Evolutionary conservation across 2,113 vertebrate genomes (phyloP).

Genomic region (Terrapene triunguis): DNA sequence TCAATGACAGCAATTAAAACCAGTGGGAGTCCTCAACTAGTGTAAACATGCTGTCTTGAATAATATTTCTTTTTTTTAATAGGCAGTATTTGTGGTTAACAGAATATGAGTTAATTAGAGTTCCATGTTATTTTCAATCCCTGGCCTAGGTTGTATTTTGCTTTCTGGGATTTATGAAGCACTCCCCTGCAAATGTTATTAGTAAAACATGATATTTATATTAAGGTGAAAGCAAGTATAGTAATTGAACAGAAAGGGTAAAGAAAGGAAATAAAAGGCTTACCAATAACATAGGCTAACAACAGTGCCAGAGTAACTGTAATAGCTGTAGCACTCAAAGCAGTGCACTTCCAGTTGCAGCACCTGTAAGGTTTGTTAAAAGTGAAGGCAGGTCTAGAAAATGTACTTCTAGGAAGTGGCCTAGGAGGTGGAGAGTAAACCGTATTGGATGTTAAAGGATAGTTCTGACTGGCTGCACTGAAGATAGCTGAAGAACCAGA

Average conservation of each 20-base stretch:
- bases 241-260: slow-evolving; percentile 34
- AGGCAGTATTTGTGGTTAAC: slow-evolving; percentile 55
- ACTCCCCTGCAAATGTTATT: neutral
- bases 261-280: slow-evolving; percentile 72
- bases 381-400: slow-evolving; percentile 95
- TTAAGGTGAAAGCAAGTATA: slow-evolving; percentile 1
- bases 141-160: slow-evolving; percentile 34
- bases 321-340: slow-evolving; percentile 93
- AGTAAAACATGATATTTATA: neutral
- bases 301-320: slow-evolving; percentile 93
- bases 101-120: slow-evolving; percentile 52
- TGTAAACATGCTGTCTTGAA: slow-evolving; percentile 63
- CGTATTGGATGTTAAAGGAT: slow-evolving; percentile 94
- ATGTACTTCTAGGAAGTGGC: slow-evolving; percentile 94
- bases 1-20: slow-evolving; percentile 72
- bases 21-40: slow-evolving; percentile 65
- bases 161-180: neutral
- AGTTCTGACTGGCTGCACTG: slow-evolving; percentile 95
- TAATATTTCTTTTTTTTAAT: slow-evolving; percentile 40
- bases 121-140: slow-evolving; percentile 25
- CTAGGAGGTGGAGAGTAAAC: slow-evolving; percentile 96
- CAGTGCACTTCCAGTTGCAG: slow-evolving; percentile 98
- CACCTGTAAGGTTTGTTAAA: slow-evolving; percentile 98
- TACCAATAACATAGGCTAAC: slow-evolving; percentile 96
- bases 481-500: slow-evolving; percentile 95